Base-by-base conservation (phyloP, 2,113 vertebrate genomes). In the Eolophus roseicapilla region DNA sequence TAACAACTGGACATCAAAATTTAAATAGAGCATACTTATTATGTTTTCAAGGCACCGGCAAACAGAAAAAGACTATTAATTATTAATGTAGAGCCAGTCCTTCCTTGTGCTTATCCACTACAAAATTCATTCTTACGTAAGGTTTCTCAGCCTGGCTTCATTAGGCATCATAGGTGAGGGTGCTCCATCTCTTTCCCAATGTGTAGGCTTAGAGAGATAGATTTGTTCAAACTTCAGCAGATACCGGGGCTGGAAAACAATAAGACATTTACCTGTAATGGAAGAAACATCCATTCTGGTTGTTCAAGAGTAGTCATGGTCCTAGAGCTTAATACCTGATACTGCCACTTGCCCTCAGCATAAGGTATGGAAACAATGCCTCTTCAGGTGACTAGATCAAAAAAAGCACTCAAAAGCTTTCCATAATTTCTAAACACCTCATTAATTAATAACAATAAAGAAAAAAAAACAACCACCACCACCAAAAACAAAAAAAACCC, bases 111-210 rank as follows among this genome's bases (percentile, higher is more conserved):
- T 35, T 68, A 82, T 65, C 69, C 82, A 69, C 25, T 69, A 27
- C 5, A 71, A 25, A 50, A 35, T 13, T 39, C 0, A 13, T 33
- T 90, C 98, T 98, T 98, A 99, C 99, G 99, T 99, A 50, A 99
- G 99, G 93, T 99, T 99, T 90, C 99, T 98, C 62, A 99, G 97
- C 29, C 99, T 98, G 39, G 99, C 99, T 96, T 99, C 99, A 37
- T 99, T 99, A 39, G 99, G 99, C 99, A 99, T 99, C 99, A 99
- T 99, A 63, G 99, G 99, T 10, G 99, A 99, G 6, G 99, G 99
- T 17, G 99, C 99, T 18, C 99, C 99, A 65, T 99, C 99, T 98
- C 99, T 98, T 96, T 99, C 99, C 99, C 99, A 99, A 69, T 99
- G 99, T 2, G 99, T 99, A 55, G 99, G 99, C 81, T 99, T 99